Evolutionary conservation across 1,140 invertebrate species (phyloP).

Genomic region (Paraescarpia echinospica): DNA sequence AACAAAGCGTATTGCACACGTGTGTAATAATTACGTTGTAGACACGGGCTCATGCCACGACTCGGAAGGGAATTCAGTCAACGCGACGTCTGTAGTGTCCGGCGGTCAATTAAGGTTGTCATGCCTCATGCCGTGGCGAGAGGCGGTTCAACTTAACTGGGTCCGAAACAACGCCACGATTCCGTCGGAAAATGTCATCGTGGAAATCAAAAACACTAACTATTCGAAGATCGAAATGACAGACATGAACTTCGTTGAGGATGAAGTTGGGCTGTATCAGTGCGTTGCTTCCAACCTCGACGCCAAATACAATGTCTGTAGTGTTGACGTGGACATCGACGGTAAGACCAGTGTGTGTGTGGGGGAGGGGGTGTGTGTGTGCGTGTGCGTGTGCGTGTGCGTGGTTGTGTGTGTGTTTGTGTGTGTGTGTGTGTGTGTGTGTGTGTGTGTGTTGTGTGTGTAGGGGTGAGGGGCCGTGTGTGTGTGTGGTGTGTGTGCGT

Average conservation of each 20-base stretch:
- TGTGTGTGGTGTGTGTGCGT: neutral
- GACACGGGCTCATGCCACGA: neutral
- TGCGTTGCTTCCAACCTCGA: neutral
- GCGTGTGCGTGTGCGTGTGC: neutral
- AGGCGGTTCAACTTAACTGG: neutral
- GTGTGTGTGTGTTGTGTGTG: neutral
- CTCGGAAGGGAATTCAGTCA: neutral
- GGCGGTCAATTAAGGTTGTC: neutral
- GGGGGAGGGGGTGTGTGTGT: neutral
- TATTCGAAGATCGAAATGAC: neutral
- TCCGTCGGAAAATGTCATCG: neutral
- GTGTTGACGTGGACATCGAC: neutral
- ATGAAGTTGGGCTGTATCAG: neutral
- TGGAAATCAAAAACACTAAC: neutral
- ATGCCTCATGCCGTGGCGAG: neutral
- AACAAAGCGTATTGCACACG: too few species aligned
- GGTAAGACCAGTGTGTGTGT: neutral
- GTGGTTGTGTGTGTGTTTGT: neutral
- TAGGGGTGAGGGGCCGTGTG: neutral
- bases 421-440: slow-evolving; percentile 3
- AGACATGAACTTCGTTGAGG: neutral
- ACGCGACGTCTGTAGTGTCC: neutral
- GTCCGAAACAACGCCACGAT: neutral
- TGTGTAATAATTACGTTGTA: neutral
- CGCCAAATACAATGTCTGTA: neutral